Base-by-base conservation (phyloP, 2,797 vertebrate species). In the Pelodytes ibericus region DNA sequence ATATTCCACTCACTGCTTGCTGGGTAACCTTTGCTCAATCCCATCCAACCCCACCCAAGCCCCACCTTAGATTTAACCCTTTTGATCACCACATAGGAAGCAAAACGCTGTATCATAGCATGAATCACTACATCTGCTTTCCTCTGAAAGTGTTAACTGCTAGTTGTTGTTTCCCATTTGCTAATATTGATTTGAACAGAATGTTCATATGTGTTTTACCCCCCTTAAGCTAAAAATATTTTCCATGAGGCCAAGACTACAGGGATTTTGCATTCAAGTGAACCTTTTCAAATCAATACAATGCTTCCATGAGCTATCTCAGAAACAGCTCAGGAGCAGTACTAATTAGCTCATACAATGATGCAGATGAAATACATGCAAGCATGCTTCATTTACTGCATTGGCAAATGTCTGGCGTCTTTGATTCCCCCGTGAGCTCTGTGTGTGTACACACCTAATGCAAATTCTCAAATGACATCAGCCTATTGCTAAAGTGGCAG, bases 401-500 rank as follows among this genome's bases (percentile, higher is more conserved):
- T 68, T 63, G 39, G 49, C 60, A 77, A 64, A 63, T 10, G 64
- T 47, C 72, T 72, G 71, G 75, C 29, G 77, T 68, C 57, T 83
- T 77, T 81, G 31, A 77, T 80, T 80, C 62, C 56, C n/a, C 56
- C 63, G 69, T 79, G 63, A 61, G 63, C 72, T 74, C 8, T 26
- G 62, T 26, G 62, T 0, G 33, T 69, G 51, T 77, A 59, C 51
- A 75, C 64, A 56, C 72, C 72, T 82, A 80, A 68, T 20, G 70
- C 74, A 64, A 75, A 79, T 78, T 85, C 83, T 83, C 81, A 87
- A 72, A 83, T 82, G 79, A 75, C 84, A 51, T 61, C 27, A 71
- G 71, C 68, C 80, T 82, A 80, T 84, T 84, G 85, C 80, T 82
- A 84, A 81, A 86, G 74, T 85, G 85, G 85, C 58, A 83, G 79